A percentile compares a stretch with the other conserved stretches of the same genome.
Conservation (phyloP, 2,888 invertebrate species). For the Mimumesa dahlbomi region DNA sequence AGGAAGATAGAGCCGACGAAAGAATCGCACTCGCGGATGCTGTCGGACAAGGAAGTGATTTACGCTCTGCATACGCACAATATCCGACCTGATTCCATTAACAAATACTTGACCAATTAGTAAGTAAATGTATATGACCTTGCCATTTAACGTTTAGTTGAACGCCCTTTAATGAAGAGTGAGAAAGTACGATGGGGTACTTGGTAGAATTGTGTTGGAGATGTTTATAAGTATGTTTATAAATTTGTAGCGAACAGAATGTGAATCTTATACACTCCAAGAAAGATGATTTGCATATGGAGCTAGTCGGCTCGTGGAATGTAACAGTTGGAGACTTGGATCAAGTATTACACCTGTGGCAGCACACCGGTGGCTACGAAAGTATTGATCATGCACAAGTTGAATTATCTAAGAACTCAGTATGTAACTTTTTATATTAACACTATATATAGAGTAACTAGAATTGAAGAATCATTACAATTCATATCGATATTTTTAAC, state of each 20-base stretch:
- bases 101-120: conserved; percentile 94
- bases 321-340: conserved; percentile 98
- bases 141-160: no score
- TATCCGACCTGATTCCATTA: conserved; percentile 93
- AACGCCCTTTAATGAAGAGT: no score
- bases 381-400: conserved; percentile 90
- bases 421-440: conserved; percentile 74
- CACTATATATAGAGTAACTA: no score
- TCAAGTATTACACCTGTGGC: conserved; percentile 98
- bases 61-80: conserved; percentile 98
- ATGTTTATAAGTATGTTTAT: conserved; percentile 28
- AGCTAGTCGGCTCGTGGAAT: conserved; percentile 97
- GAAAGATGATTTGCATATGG: conserved; percentile 88
- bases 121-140: conserved; percentile 83
- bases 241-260: conserved; percentile 85
- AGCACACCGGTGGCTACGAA: conserved; percentile 95
- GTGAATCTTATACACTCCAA: conserved; percentile 89
- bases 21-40: conserved; percentile 97
- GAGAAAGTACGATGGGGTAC: no score
- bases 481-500: conserved; percentile 27
- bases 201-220: conserved; percentile 3
- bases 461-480: not conserved
- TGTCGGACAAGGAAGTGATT: conserved; percentile 97
- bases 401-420: conserved; percentile 86
- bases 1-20: conserved; percentile 96